Evolutionary conservation across 2,888 invertebrate species (phyloP).

Genomic region (Marronus borbonicus): DNA sequence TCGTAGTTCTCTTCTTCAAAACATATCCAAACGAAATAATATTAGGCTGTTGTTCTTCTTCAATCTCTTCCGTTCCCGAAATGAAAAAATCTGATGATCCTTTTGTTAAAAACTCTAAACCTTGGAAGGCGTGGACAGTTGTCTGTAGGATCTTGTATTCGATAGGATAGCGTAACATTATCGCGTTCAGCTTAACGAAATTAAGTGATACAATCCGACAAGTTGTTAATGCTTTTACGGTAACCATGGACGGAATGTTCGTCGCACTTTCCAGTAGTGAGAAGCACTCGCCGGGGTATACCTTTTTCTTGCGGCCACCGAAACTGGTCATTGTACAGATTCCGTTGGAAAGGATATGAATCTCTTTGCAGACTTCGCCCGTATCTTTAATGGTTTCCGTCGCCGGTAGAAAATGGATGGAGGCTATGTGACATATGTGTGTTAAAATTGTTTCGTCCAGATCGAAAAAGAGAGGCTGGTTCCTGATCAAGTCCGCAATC

Average conservation of each 20-base stretch:
- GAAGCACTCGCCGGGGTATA: conserved; percentile 54
- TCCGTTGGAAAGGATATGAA: conserved; percentile 59
- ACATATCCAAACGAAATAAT: conserved; percentile 43
- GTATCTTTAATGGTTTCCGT: conserved; percentile 56
- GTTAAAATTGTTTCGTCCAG: conserved; percentile 47
- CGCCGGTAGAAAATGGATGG: conserved; percentile 53
- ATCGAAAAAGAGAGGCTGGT: conserved; percentile 37
- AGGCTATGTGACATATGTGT: conserved; percentile 52
- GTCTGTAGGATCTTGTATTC: conserved; percentile 3
- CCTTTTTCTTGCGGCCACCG: conserved; percentile 25
- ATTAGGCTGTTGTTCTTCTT: not conserved
- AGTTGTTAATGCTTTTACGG: conserved; percentile 56
- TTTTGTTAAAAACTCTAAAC: not conserved
- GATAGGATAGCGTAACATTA: conserved; percentile 25
- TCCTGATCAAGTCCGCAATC: conserved; percentile 35
- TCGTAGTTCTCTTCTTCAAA: conserved; percentile 46
- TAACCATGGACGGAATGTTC: conserved; percentile 54
- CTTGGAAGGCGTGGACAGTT: not conserved
- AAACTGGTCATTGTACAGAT: conserved; percentile 50
- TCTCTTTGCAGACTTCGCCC: conserved; percentile 57
- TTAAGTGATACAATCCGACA: conserved; percentile 53
- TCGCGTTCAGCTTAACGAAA: conserved; percentile 17
- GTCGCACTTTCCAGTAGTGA: conserved; percentile 55
- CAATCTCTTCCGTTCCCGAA: not conserved
- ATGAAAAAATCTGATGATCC: not conserved